Base-by-base conservation (phyloP, 1,140 invertebrate species). In the Artemia franciscana region DNA sequence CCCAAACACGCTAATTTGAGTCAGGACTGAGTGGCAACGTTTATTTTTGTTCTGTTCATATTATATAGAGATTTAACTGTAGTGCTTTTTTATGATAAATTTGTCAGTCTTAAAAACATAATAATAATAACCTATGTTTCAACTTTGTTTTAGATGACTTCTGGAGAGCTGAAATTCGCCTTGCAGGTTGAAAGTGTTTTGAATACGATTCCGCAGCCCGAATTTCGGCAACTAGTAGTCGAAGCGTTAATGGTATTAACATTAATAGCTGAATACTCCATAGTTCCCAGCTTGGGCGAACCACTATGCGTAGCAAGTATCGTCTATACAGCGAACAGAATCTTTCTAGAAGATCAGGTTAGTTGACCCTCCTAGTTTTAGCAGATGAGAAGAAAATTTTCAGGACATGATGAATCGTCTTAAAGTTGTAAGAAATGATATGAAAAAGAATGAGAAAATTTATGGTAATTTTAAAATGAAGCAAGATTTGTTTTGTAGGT, bases 151-250 rank as follows among this genome's bases (percentile, higher is more conserved):
- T 65, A 80, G 81, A 98, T 99, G 95, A 98, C 95, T 4, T 82
- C 92, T 0, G 91, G 91, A 27, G 96, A 99, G 74, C 76, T 98
- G 63, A 99, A 99, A 76, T 99, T 98, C 76, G 95, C 95, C 0
- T 73, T 98, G 5, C 88, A 91, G 64, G 92, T 98, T 1, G 96
- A 99, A 74, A 89, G 88, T n/a, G 90, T 95, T 5, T 75, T 99
- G 24, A 99, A 98, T 72, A 84, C 85, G 18, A 95, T 98, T 67
- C 91, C 93, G 0, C 90, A 98, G 73, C 95, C 96, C 5, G 95
- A 99, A 73, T 99, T 98, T 75, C 79, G 96, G 51, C 96, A 99
- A 72, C 73, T 99, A 63, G 84, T 98, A 56, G 94, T 99, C 0
- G 96, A 99, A 75, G 93, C 91, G 7, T 74, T 97, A 5, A 95